Evolutionary conservation across 2,888 invertebrate species (phyloP).

Genomic region (Fragum whitleyi): DNA sequence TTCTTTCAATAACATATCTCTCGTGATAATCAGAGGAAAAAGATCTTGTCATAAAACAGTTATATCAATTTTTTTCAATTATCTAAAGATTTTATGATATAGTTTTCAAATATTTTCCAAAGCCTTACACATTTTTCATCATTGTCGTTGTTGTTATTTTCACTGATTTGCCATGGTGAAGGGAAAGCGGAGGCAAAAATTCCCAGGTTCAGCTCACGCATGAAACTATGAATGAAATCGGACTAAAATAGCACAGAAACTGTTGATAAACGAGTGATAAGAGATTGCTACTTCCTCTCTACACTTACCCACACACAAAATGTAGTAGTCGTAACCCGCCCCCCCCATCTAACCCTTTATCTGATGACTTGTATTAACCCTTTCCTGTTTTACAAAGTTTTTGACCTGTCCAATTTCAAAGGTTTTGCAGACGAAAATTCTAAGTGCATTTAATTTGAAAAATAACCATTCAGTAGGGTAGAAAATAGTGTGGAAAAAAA

Average conservation of each 20-base stretch:
- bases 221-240: slow-evolving; percentile 46
- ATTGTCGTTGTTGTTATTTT: not conserved
- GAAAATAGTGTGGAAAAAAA: too few species aligned
- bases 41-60: too few species aligned
- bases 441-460: too few species aligned
- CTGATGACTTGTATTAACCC: not conserved
- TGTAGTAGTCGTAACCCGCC: not conserved
- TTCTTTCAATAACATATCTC: too few species aligned
- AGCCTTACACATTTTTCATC: too few species aligned
- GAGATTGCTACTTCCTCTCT: slow-evolving; percentile 43
- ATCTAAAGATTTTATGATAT: too few species aligned
- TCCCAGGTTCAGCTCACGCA: slow-evolving; percentile 46
- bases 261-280: slow-evolving; percentile 44
- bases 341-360: not conserved
- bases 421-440: too few species aligned
- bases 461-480: too few species aligned
- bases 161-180: not conserved
- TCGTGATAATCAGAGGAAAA: too few species aligned
- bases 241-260: slow-evolving; percentile 35
- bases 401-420: too few species aligned
- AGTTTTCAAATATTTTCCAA: not conserved
- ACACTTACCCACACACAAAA: slow-evolving; percentile 30
- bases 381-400: too few species aligned
- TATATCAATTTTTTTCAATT: too few species aligned
- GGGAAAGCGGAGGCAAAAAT: slow-evolving; percentile 16